phyloP scores from a whole-genome alignment of 1,140 invertebrate genomes.

The Macrobrachium nipponense region DNA sequence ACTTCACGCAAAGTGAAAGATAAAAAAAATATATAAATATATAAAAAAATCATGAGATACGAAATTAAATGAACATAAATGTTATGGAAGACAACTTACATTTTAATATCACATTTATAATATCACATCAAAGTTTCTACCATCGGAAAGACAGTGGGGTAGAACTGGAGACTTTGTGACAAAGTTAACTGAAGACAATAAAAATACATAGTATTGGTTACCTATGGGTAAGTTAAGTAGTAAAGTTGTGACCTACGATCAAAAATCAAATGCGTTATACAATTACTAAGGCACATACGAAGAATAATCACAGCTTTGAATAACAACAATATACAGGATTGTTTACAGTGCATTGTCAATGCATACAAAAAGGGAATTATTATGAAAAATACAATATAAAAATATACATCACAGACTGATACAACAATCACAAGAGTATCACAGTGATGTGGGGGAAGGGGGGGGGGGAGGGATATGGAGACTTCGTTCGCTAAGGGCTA shows the following conservation, averaged over 20 bases:
- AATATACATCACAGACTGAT: conserved; percentile 33
- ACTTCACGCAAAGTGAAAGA: conserved; percentile 9
- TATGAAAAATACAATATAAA: conserved; percentile 29
- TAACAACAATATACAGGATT: neutral
- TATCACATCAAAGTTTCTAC: conserved; percentile 25
- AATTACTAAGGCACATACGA: conserved; percentile 51
- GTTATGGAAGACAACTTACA: neutral
- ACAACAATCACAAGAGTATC: conserved; percentile 3
- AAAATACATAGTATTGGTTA: neutral
- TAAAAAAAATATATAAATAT: neutral
- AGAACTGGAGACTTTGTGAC: conserved; percentile 12
- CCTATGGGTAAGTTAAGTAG: neutral
- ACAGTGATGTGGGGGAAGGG: neutral
- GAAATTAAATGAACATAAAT: neutral
- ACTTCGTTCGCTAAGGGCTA: neutral
- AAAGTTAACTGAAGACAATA: neutral
- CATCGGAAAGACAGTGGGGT: conserved; percentile 36
- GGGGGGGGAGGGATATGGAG: neutral
- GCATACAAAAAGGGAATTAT: neutral
- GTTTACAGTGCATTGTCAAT: neutral
- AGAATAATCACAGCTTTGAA: conserved; percentile 49
- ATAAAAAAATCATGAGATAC: neutral
- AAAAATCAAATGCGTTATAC: neutral
- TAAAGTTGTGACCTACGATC: neutral
- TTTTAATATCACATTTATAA: conserved; percentile 31